Evolutionary conservation across 2,888 invertebrate species (phyloP).

Genomic region (Chouioia cunea): DNA sequence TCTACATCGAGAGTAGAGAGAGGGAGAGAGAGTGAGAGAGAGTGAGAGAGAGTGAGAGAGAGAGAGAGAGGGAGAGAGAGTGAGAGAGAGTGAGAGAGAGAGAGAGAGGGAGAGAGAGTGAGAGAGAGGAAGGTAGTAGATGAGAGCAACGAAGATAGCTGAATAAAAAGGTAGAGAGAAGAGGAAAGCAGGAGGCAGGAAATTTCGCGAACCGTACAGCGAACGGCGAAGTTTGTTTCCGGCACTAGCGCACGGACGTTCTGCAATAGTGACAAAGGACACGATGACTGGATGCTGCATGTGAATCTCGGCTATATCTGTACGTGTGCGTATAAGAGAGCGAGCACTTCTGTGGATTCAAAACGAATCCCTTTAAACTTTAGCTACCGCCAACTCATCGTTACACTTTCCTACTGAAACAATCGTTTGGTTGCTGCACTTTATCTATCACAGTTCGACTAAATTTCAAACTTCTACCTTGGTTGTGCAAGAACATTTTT

Average conservation of each 20-base stretch:
- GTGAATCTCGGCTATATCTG: constrained; percentile 4
- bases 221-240: constrained; percentile 47
- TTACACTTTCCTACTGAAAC: neutral
- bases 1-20: constrained; percentile 5
- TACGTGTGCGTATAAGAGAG: neutral
- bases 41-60: constrained; percentile 9
- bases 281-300: constrained; percentile 3
- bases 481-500: no score
- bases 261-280: constrained; percentile 41
- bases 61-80: neutral
- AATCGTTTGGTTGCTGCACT: neutral
- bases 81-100: constrained; percentile 12
- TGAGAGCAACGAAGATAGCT: constrained; percentile 10
- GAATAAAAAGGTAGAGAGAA: constrained; percentile 20
- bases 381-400: neutral
- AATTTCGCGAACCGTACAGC: constrained; percentile 44
- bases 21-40: constrained; percentile 13
- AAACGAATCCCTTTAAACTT: neutral
- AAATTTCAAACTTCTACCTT: no score
- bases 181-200: constrained; percentile 24
- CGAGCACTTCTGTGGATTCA: neutral
- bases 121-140: constrained; percentile 25
- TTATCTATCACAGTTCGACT: neutral
- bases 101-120: neutral
- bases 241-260: constrained; percentile 21